phyloP scores from a whole-genome alignment of 2,888 invertebrate species.

The Sussaba pulchella region DNA sequence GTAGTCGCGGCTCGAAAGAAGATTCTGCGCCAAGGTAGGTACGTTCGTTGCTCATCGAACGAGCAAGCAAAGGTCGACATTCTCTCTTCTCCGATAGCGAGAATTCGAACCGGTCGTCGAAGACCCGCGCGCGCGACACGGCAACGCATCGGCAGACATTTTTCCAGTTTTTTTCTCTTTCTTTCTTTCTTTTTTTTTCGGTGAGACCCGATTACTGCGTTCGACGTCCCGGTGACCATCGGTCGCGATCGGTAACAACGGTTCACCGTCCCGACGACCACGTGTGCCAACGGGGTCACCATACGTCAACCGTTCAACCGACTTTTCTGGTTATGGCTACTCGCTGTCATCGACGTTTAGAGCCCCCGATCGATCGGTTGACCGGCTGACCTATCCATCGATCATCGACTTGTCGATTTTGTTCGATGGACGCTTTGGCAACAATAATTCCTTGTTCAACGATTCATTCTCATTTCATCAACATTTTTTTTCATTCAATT shows the following conservation, averaged over 20 bases:
- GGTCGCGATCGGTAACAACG: slow-evolving; percentile 66
- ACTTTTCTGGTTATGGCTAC: neutral
- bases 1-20: neutral
- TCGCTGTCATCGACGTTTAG: neutral
- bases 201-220: slow-evolving; percentile 5
- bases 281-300: slow-evolving; percentile 72
- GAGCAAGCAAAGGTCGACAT: slow-evolving; percentile 67
- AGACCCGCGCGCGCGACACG: neutral
- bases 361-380: no score
- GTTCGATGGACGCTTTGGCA: no score
- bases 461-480: no score
- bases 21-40: slow-evolving; percentile 12
- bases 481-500: no score
- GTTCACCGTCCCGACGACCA: slow-evolving; percentile 66
- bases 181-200: neutral
- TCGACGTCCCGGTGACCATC: slow-evolving; percentile 29
- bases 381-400: slow-evolving; percentile 39
- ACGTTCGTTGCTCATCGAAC: slow-evolving; percentile 23
- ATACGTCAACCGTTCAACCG: slow-evolving; percentile 24
- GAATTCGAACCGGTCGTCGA: slow-evolving; percentile 77
- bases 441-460: no score
- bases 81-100: slow-evolving; percentile 71
- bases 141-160: slow-evolving; percentile 59
- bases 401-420: no score
- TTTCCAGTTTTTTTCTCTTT: slow-evolving; percentile 71